Evolutionary conservation across 2,888 invertebrate species (phyloP), one percentile per base, ranked within the genome.

Genomic region (Mythimna impura): DNA sequence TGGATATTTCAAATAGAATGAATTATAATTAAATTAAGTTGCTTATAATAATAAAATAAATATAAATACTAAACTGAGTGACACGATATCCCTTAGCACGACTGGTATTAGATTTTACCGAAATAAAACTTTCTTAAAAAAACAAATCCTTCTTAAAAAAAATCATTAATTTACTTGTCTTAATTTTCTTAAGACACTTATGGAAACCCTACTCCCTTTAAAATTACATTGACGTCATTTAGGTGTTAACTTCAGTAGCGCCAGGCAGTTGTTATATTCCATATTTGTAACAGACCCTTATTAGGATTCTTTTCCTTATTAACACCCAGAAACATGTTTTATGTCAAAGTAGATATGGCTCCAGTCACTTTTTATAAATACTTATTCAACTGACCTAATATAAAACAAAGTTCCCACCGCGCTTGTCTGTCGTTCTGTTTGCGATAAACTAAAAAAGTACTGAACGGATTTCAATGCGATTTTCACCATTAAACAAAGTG

Each of bases 191-290:
- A 0, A 36, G 1, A 12, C 20, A 43, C 17, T 40, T 20, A 5
- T 73, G 78, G 73, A 20, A 9, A 50, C 66, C 66, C 62, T 69
- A 76, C 43, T 50, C 17, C 8, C 30, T 65, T 65, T 17, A 20
- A 50, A 47, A 66, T 73, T 68, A 67, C 64, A 55, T 43, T 82
- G 75, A 84, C 84, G 78, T 84, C 71, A 78, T 70, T 36, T 30
- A 62, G 50, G 69, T 78, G 76, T 68, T 78, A 81, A 82, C 47
- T 30, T 43, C 8, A 22, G 68, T 75, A 76, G 61, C 70, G 65
- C 75, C 68, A 14, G 60, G 20, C 22, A 22, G 36, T 30, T 58
- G 36, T 55, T 36, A 34, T 50, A 14, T 30, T 40, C 63, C 65
- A 47, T 69, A 60, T 73, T 75, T 72, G 78, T 75, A 65, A 71